Evolutionary conservation across 1,140 invertebrate species (phyloP).

Genomic region (Goniozus legneri): DNA sequence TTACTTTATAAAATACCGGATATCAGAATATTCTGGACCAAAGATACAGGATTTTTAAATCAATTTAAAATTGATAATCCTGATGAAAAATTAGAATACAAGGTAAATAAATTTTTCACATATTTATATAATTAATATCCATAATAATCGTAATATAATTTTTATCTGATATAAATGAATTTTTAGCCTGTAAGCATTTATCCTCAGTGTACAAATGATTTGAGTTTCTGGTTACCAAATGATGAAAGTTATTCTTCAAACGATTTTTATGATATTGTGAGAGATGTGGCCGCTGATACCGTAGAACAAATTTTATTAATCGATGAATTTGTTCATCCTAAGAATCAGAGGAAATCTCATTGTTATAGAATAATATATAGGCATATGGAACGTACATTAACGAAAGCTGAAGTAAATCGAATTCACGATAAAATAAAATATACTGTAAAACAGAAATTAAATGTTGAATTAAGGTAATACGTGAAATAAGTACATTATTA

Average conservation of each 20-base stretch:
- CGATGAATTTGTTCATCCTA: conserved; percentile 87
- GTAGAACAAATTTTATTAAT: conserved; percentile 88
- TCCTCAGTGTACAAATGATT: conserved; percentile 88
- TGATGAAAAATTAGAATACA: conserved; percentile 60
- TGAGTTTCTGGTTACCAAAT: conserved; percentile 94
- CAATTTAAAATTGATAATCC: conserved; percentile 83
- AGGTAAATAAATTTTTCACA: conserved; percentile 52
- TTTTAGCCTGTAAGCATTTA: conserved; percentile 83
- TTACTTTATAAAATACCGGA: conserved; percentile 92
- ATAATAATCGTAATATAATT: neutral
- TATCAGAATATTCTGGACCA: conserved; percentile 93
- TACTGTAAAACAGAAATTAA: conserved; percentile 59
- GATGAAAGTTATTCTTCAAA: conserved; percentile 68
- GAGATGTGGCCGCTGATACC: conserved; percentile 81
- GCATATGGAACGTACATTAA: conserved; percentile 86
- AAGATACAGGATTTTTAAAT: conserved; percentile 84
- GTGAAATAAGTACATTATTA: no score
- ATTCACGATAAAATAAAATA: conserved; percentile 79
- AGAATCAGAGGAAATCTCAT: conserved; percentile 77
- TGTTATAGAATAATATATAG: conserved; percentile 93
- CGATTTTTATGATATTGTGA: conserved; percentile 94
- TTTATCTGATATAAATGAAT: conserved; percentile 23
- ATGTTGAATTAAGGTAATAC: conserved; percentile 71
- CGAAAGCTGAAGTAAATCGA: conserved; percentile 81
- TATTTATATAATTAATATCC: conserved; percentile 1